Evolutionary conservation across 2,113 vertebrate genomes (phyloP).

Genomic region (Epinephelus moara): DNA sequence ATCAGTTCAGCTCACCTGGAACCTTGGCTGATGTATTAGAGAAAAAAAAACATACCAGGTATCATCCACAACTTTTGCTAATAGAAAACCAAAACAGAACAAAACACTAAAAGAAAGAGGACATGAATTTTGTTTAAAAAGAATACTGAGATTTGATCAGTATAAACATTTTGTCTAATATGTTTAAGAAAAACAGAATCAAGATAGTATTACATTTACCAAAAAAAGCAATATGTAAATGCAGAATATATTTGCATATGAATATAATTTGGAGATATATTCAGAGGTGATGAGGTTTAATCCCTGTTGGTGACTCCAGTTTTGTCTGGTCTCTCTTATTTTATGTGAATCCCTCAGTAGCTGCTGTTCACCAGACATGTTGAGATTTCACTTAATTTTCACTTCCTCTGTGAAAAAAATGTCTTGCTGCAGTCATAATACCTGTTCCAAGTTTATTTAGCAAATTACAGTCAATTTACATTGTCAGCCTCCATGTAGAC

Average conservation of each 20-base stretch:
- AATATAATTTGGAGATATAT: neutral
- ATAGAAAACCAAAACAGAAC: too few species aligned
- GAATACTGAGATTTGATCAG: neutral
- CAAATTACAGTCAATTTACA: neutral
- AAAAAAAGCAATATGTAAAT: neutral
- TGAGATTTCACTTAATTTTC: slow-evolving; percentile 19
- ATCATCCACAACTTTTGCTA: too few species aligned
- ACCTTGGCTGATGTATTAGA: too few species aligned
- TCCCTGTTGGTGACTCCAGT: neutral
- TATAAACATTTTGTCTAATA: neutral
- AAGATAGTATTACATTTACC: neutral
- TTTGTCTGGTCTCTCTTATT: neutral
- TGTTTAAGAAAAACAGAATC: neutral
- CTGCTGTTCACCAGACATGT: neutral
- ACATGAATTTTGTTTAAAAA: too few species aligned
- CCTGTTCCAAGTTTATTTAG: neutral
- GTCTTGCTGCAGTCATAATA: neutral
- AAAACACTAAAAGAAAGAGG: too few species aligned
- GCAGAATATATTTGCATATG: neutral
- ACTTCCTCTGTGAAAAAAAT: neutral
- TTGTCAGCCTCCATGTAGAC: neutral
- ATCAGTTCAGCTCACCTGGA: too few species aligned
- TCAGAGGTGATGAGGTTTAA: neutral
- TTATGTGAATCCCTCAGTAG: neutral
- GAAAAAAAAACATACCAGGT: too few species aligned